Evolutionary conservation across 2,888 invertebrate species (phyloP), one percentile per base, ranked within the genome.

Genomic region (Endotricha flammealis): DNA sequence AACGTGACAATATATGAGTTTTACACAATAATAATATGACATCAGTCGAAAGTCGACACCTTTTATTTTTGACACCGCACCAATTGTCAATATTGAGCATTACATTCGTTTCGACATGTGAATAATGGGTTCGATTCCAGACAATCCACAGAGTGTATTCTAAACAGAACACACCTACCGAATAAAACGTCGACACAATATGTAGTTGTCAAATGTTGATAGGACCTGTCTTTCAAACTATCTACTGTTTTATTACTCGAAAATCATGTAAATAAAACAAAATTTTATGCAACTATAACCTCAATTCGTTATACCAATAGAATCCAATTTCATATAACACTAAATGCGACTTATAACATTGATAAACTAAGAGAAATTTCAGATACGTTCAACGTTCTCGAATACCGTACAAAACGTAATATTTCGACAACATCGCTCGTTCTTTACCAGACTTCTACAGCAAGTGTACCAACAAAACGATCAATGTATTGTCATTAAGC

Each of bases 161-260:
- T 60, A 68, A 70, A 64, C 69, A 69, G 64, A 72, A 70, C n/a
- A 74, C 74, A 76, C 73, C 73, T 75, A 59, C 66, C 70, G 60
- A 73, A 79, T 78, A 77, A 78, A 80, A 81, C 73, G 65, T 70
- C 62, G 57, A 60, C 58, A 71, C 82, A 80, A 81, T 86, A 85
- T 80, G 79, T 85, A 81, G 78, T 72, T 83, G 85, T 85, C 85
- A 82, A 67, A 57, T 52, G 63, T 77, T 86, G 85, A 86, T 85
- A 83, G 85, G 64, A 71, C 68, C 78, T 82, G 85, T 82, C 85
- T 79, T 59, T 86, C 85, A 81, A 81, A 76, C 78, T 78, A 80
- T 80, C 73, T 70, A 64, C 64, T 57, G 44, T 47, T 40, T 38
- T 16, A 12, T 13, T 39, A 36, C 32, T 30, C 32, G 14, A 12